These are phyloP conservation scores for Lepidocyrtinus sp. DNA, from an alignment of 2,888 invertebrate genomes.

Conservation along the genomic window DNA sequence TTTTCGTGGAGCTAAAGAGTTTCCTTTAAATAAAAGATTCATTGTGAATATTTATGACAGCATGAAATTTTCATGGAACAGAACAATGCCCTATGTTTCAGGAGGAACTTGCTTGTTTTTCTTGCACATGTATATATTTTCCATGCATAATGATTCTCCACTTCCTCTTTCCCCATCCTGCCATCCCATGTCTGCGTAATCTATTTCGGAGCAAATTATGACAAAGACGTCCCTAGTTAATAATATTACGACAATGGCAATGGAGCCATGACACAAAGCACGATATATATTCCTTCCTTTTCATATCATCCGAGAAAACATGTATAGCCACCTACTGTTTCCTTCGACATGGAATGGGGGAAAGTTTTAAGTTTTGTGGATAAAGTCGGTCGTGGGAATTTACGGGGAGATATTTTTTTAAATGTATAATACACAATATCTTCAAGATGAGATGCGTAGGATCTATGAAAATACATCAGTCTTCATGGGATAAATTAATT, in stretches of 20 bases:
- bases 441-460: background rate
- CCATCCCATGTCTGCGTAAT: background rate
- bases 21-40: slow-evolving; percentile 35
- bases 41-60: slow-evolving; percentile 24
- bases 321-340: background rate
- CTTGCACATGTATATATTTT: slow-evolving; percentile 20
- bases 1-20: background rate
- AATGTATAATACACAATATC: background rate
- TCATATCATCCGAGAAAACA: background rate
- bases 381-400: slow-evolving; percentile 52
- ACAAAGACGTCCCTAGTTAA: slow-evolving; percentile 57
- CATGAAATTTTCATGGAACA: slow-evolving; percentile 28
- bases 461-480: background rate
- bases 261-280: background rate
- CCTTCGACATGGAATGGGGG: background rate
- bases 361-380: background rate
- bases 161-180: slow-evolving; percentile 29
- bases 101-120: background rate
- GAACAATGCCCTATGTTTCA: background rate
- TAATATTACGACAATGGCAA: slow-evolving; percentile 40
- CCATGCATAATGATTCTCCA: slow-evolving; percentile 48
- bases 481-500: slow-evolving; percentile 30
- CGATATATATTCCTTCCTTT: background rate
- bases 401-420: slow-evolving; percentile 29
- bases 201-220: slow-evolving; percentile 51